Evolutionary conservation across 2,888 invertebrate genomes (phyloP), one percentile per base, ranked within the genome.

Genomic region (Desoria tigrina): DNA sequence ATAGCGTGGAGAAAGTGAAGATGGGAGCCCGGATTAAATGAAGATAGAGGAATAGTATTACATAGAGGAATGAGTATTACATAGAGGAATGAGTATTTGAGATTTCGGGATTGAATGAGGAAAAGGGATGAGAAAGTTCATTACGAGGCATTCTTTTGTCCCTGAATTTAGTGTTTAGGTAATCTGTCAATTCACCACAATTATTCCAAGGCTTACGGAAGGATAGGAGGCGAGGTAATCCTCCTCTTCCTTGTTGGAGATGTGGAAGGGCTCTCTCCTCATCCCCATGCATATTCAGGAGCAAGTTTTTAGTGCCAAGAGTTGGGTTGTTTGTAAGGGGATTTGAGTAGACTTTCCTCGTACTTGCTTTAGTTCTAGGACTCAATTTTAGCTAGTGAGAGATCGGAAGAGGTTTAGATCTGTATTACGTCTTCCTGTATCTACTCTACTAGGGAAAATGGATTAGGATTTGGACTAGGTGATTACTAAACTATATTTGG

Each of bases 171-270:
- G 56, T 61, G 61, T 61, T 65, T 65, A 61, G 55, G 56, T 66
- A 66, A 66, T 66, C 65, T 65, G 65, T 66, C 65, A 61, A 66
- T 61, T 61, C 65, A 45, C 62, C 62, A 62, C 62, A 62, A 55
- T 56, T 55, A 51, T 51, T 51, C 51, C 21, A 45, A 6, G 45
- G 45, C 45, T 45, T 45, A 45, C 9, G 39, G 16, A 23, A 27
- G n/a, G 39, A 37, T 24, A 42, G 23, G n/a, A 4, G n/a, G n/a
- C n/a, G n/a, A n/a, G n/a, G 9, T 55, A 32, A n/a, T 32, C 32
- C 28, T 32, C 42, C 42, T 39, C 16, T 21, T 18, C 21, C 21
- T 21, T 37, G 2, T 39, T 57, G 21, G 16, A 21, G 45, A 45
- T 45, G 6, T 45, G 21, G 39, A 11, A 9, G 9, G 9, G 39